Conservation (phyloP, 2,888 invertebrate genomes). For the Dryobota labecula region DNA sequence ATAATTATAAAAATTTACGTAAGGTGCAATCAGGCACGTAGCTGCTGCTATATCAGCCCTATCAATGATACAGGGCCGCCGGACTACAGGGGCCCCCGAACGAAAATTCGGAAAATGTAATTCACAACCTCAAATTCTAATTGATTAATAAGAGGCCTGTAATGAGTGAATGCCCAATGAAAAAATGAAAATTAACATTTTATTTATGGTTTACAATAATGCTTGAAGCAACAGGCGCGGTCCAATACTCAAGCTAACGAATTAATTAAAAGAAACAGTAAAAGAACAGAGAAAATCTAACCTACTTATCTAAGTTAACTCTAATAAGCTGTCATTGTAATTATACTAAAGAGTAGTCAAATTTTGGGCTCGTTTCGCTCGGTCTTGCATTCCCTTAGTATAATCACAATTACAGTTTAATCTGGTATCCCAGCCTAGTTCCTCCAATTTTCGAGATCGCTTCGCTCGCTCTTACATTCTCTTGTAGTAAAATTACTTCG, state of each 20-base stretch:
- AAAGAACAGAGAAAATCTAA: too few relatives aligned
- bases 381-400: not conserved
- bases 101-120: not conserved
- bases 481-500: not conserved
- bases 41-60: not conserved
- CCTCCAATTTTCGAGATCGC: not conserved
- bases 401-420: too few relatives aligned
- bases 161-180: not conserved
- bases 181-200: not conserved
- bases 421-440: not conserved
- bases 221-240: not conserved
- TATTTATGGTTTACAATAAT: not conserved
- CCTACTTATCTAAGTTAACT: not conserved
- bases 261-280: too few relatives aligned
- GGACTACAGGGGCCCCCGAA: not conserved
- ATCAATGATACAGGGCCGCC: not conserved
- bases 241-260: not conserved
- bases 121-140: not conserved
- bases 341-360: too few relatives aligned
- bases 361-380: not conserved
- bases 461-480: not conserved
- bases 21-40: not conserved
- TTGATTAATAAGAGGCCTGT: not conserved
- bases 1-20: too few relatives aligned
- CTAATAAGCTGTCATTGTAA: too few relatives aligned